Base-by-base conservation (phyloP, 2,888 invertebrate genomes). In the Hypomecis punctinalis region DNA sequence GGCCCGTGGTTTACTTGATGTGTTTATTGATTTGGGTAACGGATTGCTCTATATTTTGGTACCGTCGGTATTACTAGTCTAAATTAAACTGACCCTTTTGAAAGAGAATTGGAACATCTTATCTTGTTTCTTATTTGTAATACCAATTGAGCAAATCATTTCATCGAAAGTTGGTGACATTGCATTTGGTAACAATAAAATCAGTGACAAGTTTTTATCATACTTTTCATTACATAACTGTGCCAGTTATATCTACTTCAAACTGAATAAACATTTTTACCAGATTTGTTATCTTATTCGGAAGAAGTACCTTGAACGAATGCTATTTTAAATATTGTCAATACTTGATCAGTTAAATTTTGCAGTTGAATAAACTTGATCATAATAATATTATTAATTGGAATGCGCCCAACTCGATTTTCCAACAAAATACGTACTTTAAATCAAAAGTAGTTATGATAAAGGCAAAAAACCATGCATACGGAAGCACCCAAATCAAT, bases 11-110 rank as follows among this genome's bases (percentile, higher is more conserved):
- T 49, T 46, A 57, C 47, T 57, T 56, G 45, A 53, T 51, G 55
- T 56, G n/a, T 42, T 43, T 60, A 60, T 65, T 40, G 47, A 60
- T 56, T 36, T 52, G 37, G 60, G 47, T 61, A 47, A 40, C 47
- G 8, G n/a, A 36, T 55, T 10, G 55, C 33, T 47, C 60, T 42
- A 52, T 6, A 56, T 56, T 56, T 51, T 36, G 33, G 39, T 63
- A 40, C 45, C 40, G 42, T 57, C 53, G 45, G 10, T 40, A 49
- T 52, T 53, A 61, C 36, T 52, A 39, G 39, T 55, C 49, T 11
- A 49, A 39, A 40, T 49, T 11, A 43, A 35, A 47, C 42, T 46
- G 60, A 53, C 40, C 33, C 11, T 36, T 35, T 46, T 55, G 10
- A 9, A 13, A 56, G 23, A 6, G 23, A 47, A 47, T 56, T 39